Conservation (phyloP, 2,113 vertebrate genomes). For the Camarhynchus parvulus region DNA sequence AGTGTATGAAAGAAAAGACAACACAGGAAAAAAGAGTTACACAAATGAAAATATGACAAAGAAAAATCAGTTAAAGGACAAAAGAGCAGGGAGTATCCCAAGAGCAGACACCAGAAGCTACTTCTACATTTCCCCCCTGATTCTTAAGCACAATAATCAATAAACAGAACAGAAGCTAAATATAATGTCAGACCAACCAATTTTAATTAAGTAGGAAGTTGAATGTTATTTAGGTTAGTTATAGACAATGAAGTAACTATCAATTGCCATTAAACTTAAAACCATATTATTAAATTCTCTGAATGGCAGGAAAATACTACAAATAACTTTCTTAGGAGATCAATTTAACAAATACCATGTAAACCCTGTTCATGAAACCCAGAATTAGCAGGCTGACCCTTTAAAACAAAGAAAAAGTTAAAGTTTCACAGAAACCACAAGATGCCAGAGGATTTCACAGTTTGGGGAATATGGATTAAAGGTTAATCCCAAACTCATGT, state of each 20-base stretch:
- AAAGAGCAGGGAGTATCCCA: not conserved
- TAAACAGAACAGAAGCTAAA: not conserved
- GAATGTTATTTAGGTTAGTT: not conserved
- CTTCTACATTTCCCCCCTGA: not conserved
- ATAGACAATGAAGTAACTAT: not conserved
- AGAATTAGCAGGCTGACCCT: not conserved
- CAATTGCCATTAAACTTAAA: not conserved
- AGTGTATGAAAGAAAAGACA: not conserved
- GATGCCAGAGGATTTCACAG: not conserved
- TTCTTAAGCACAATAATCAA: not conserved
- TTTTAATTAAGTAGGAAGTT: not conserved
- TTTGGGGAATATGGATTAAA: not conserved
- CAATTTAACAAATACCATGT: not conserved
- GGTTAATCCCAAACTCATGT: not conserved
- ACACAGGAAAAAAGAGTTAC: not conserved
- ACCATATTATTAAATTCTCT: not conserved
- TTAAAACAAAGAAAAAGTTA: not conserved
- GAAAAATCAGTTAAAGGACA: not conserved
- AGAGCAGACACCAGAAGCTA: not conserved
- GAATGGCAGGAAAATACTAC: not conserved
- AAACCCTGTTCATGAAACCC: not conserved
- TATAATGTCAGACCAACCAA: not conserved
- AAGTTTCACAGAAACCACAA: constrained; percentile 2
- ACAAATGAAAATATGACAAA: not conserved
- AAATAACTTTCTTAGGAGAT: not conserved